These are phyloP conservation scores for Rhabdomys pumilio DNA, from an alignment of 2,797 vertebrate species.

Conservation along the genomic window DNA sequence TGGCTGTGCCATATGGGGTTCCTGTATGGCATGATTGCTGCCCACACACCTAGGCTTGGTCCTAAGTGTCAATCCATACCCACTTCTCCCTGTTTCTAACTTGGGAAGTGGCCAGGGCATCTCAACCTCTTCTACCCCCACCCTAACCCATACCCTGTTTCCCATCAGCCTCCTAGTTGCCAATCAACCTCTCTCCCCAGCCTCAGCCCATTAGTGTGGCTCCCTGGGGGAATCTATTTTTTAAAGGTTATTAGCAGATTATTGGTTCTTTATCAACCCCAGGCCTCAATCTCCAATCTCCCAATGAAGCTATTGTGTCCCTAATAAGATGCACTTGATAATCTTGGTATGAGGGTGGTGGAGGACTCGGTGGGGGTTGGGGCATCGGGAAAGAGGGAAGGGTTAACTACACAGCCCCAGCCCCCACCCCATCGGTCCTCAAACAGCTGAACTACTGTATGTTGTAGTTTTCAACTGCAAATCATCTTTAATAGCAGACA, in stretches of 20 bases:
- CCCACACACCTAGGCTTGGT: background rate
- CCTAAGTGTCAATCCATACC: background rate
- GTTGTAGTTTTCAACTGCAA: slow-evolving; percentile 94
- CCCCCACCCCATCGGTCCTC: slow-evolving; percentile 86
- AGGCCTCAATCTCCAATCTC: slow-evolving; percentile 87
- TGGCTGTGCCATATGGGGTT: background rate
- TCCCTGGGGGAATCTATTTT: slow-evolving; percentile 88
- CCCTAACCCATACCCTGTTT: slow-evolving; percentile 46
- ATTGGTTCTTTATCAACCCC: slow-evolving; percentile 89
- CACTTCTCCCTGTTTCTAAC: background rate
- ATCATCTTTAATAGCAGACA: slow-evolving; percentile 97
- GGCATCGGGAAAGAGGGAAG: slow-evolving; percentile 83
- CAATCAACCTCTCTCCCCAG: slow-evolving; percentile 81
- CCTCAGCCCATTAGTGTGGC: slow-evolving; percentile 86
- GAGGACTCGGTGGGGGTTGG: slow-evolving; percentile 42
- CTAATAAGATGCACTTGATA: slow-evolving; percentile 90
- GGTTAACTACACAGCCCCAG: slow-evolving; percentile 86
- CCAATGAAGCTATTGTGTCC: slow-evolving; percentile 86
- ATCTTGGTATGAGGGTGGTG: slow-evolving; percentile 85
- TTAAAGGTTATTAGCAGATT: slow-evolving; percentile 91
- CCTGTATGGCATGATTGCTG: background rate
- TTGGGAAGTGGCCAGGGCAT: background rate
- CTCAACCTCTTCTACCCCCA: background rate
- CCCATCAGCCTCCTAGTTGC: slow-evolving; percentile 69
- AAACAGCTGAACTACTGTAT: slow-evolving; percentile 92